Conservation (phyloP, 2,797 vertebrate species). For the Rhincodon typus region DNA sequence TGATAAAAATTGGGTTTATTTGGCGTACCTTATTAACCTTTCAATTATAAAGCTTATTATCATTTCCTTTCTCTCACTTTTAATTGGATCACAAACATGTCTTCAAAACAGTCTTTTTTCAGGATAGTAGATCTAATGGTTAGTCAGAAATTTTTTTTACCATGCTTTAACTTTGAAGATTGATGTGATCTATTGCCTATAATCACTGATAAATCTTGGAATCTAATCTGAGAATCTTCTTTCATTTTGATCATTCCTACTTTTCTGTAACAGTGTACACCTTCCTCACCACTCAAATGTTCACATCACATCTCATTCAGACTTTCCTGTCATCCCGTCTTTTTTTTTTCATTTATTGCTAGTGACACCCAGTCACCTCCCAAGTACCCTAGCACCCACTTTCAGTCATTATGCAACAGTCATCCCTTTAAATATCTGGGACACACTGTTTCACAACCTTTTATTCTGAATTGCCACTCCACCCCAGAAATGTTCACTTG, state of each 20-base stretch:
- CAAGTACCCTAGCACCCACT: not conserved
- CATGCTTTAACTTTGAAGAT: not conserved
- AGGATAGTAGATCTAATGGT: not conserved
- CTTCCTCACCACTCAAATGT: not conserved
- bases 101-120: not conserved
- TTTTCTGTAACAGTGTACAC: not conserved
- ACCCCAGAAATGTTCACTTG: not conserved
- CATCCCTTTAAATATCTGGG: not conserved
- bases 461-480: not conserved
- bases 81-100: not conserved
- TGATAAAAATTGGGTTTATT: not conserved
- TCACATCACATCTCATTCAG: not conserved
- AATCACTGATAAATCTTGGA: not conserved
- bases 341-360: not conserved
- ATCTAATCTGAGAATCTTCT: not conserved
- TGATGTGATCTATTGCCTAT: not conserved
- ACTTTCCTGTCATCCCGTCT: not conserved
- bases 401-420: not conserved
- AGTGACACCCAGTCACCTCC: not conserved
- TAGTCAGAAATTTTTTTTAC: not conserved
- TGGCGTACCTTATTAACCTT: not conserved
- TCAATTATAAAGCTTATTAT: not conserved
- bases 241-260: not conserved
- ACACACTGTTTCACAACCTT: not conserved
- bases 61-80: not conserved